Conservation (phyloP, 2,888 invertebrate species). For the Chromoteleia sp. region DNA sequence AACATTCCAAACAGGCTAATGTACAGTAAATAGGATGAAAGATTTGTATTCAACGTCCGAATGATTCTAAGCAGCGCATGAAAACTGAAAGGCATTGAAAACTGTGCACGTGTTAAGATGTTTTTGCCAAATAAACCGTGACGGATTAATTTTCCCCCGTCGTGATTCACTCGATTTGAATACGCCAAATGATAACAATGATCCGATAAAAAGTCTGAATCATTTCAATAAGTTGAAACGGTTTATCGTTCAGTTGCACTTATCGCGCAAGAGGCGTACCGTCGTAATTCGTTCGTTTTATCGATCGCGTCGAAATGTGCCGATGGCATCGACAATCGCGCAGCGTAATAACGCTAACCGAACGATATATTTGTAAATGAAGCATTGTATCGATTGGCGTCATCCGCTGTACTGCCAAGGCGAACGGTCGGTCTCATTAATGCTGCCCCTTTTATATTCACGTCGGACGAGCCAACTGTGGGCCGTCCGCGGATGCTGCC, state of each 20-base stretch:
- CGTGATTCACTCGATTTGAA: slow-evolving; percentile 6
- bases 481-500: slow-evolving; percentile 34
- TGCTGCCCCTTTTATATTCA: slow-evolving; percentile 36
- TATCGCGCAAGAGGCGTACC: slow-evolving; percentile 31
- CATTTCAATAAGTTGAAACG: slow-evolving; percentile 34
- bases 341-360: slow-evolving; percentile 44
- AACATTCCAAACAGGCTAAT: too few relatives aligned
- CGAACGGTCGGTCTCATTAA: slow-evolving; percentile 48
- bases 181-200: slow-evolving; percentile 30
- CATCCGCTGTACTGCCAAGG: slow-evolving; percentile 51
- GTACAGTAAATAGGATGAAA: not conserved
- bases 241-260: slow-evolving; percentile 31
- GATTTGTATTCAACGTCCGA: too few relatives aligned
- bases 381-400: slow-evolving; percentile 63
- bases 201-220: slow-evolving; percentile 36
- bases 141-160: not conserved
- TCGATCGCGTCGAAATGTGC: slow-evolving; percentile 61
- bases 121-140: not conserved
- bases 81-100: not conserved
- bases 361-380: slow-evolving; percentile 59
- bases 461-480: slow-evolving; percentile 45
- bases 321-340: slow-evolving; percentile 49
- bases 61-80: not conserved
- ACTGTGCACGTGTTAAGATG: not conserved
- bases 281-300: slow-evolving; percentile 47